Percentiles rank a stretch among this genome's conserved stretches.
phyloP scores from a whole-genome alignment of 1,140 invertebrate species.

The Bacillus rossius region DNA sequence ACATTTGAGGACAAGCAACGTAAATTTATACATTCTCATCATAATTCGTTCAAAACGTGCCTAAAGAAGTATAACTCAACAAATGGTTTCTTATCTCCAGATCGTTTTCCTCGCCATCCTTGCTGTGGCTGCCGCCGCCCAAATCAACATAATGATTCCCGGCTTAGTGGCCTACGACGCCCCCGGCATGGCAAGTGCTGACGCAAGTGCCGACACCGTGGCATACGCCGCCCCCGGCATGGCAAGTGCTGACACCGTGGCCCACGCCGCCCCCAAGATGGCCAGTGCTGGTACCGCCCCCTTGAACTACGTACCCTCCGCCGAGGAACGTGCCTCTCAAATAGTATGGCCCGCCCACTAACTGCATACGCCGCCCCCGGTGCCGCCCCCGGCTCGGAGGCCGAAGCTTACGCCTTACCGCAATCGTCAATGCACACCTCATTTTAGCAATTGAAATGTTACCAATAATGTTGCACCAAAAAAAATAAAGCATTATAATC shows the following conservation, averaged over 20 bases:
- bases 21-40: too few species aligned
- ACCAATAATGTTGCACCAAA: too few species aligned
- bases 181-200: constrained; percentile 7
- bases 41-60: too few species aligned
- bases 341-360: constrained; percentile 27
- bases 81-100: too few species aligned
- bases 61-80: too few species aligned
- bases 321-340: constrained; percentile 26
- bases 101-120: too few species aligned
- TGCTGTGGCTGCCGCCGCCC: neutral
- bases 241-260: too few species aligned
- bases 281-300: too few species aligned
- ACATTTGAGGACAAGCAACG: too few species aligned
- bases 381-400: neutral
- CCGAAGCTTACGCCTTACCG: neutral
- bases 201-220: constrained; percentile 25
- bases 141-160: neutral
- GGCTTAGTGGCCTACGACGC: neutral
- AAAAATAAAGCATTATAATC: neutral
- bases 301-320: too few species aligned
- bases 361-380: constrained; percentile 25
- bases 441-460: constrained; percentile 10
- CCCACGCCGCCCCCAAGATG: neutral
- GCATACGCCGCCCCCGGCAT: neutral
- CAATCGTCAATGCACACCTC: constrained; percentile 1